These are phyloP conservation scores for Ecliptopera silaceata DNA, from an alignment of 2,888 invertebrate genomes.

Conservation along the genomic window DNA sequence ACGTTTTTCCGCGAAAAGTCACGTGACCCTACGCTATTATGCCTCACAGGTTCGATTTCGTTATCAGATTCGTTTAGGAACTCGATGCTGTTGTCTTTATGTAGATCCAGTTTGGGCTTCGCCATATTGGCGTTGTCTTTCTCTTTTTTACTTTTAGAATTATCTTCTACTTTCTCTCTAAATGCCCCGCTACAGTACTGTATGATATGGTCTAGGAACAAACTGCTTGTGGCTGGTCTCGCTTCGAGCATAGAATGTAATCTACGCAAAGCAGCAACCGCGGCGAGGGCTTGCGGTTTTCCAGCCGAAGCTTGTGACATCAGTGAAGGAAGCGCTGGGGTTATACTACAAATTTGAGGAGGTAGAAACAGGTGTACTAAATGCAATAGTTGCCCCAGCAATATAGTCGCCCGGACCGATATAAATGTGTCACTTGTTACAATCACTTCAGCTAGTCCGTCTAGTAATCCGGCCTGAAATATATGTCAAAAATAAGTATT, in stretches of 20 bases:
- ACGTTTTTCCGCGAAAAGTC: slow-evolving; percentile 74
- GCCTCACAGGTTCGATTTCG: slow-evolving; percentile 68
- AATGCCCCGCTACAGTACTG: slow-evolving; percentile 81
- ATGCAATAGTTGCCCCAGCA: slow-evolving; percentile 94
- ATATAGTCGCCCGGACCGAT: slow-evolving; percentile 94
- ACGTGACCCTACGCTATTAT: slow-evolving; percentile 70
- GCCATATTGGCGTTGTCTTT: slow-evolving; percentile 70
- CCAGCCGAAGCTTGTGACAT: slow-evolving; percentile 90
- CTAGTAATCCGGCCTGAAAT: slow-evolving; percentile 88
- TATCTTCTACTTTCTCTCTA: slow-evolving; percentile 58
- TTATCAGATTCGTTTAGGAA: slow-evolving; percentile 71
- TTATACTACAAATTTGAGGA: slow-evolving; percentile 89
- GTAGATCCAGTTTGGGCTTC: slow-evolving; percentile 51
- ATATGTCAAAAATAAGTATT: slow-evolving; percentile 27
- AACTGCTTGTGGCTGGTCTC: slow-evolving; percentile 90
- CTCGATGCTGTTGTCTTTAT: slow-evolving; percentile 67
- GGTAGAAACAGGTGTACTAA: slow-evolving; percentile 93
- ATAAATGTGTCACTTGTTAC: slow-evolving; percentile 94
- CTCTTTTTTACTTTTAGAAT: slow-evolving; percentile 65
- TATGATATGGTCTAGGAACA: slow-evolving; percentile 91
- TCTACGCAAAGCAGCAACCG: slow-evolving; percentile 90
- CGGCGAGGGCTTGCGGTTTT: slow-evolving; percentile 91
- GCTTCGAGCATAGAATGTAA: slow-evolving; percentile 91
- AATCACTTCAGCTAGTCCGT: slow-evolving; percentile 95
- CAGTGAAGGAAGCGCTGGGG: slow-evolving; percentile 90